Evolutionary conservation across 2,888 invertebrate species (phyloP), one percentile per base, ranked within the genome.

Genomic region (Drosophila recens): DNA sequence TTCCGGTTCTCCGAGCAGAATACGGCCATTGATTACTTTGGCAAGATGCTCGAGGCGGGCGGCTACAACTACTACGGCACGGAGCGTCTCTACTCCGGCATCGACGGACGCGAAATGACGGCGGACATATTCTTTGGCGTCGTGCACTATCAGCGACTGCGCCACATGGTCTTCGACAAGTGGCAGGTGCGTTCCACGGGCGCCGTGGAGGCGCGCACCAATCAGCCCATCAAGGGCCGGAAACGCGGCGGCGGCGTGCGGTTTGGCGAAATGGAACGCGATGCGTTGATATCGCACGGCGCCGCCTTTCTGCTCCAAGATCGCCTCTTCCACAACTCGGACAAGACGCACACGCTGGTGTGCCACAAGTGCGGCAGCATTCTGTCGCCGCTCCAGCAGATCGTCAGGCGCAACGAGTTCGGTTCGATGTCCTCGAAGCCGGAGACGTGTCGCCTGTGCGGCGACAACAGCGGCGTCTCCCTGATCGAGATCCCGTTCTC

Each of bases 131-230:
- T 99, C 94, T 97, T 97, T 91, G 99, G 99, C 0, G 94, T 99
- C 51, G 98, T 99, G 0, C 98, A 99, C 93, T 99, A 99, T 93
- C 99, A 99, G 93, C 93, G 99, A 75, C 94, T 99, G n/a, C 93
- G 99, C 82, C 99, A 99, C 92, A 99, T 99, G 99, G 99, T 99
- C 8, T 97, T 98, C 0, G 99, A 99, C 91, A 99, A 99, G 93
- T 99, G 97, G 96, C 99, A 99, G 95, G 93, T 98, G n/a, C 95
- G 99, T 63, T 97, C 98, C 2, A 98, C 98, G 0, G 99, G 99
- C 10, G 96, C 98, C 0, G 95, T 97, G 23, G 99, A 99, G 92
- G 94, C 95, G 0, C 91, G 98, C 11, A 99, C 99, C 0, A 95
- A 96, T n/a, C 99, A 99, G 92, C 99, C 99, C 0, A 96, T 99